Percentiles rank a stretch among this genome's conserved stretches.
phyloP scores from a whole-genome alignment of 1,140 invertebrate species.

The Apocrypta bakeri region DNA sequence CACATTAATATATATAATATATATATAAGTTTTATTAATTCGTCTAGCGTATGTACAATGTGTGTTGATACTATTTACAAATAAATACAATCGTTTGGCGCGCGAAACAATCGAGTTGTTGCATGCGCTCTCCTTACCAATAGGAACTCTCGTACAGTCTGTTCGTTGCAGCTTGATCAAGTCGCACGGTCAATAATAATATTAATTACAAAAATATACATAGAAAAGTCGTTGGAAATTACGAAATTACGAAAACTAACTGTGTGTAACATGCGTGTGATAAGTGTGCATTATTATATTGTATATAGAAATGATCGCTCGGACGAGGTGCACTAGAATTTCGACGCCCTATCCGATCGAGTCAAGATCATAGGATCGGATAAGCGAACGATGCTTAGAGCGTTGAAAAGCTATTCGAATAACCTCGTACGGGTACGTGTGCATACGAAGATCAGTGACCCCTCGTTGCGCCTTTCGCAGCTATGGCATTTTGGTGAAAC shows the following conservation, averaged over 20 bases:
- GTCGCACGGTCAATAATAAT: slow-evolving; percentile 50
- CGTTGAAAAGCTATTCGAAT: neutral
- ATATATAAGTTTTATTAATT: slow-evolving; percentile 42
- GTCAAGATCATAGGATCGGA: neutral
- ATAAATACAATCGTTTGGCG: slow-evolving; percentile 68
- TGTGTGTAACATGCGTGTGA: slow-evolving; percentile 2
- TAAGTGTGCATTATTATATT: too few species aligned
- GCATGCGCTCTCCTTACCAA: slow-evolving; percentile 56
- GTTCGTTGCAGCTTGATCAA: slow-evolving; percentile 69
- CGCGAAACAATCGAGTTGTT: slow-evolving; percentile 13
- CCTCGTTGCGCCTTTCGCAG: neutral
- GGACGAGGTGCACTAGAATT: neutral
- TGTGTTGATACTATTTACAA: slow-evolving; percentile 67
- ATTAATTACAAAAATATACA: slow-evolving; percentile 53
- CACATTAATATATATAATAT: slow-evolving; percentile 32
- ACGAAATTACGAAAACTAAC: slow-evolving; percentile 22
- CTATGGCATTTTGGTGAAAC: slow-evolving; percentile 49
- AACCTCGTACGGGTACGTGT: neutral
- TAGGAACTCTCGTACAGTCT: slow-evolving; percentile 74
- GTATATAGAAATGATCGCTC: neutral
- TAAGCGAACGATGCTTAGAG: neutral
- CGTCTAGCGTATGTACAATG: slow-evolving; percentile 62
- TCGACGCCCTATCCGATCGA: neutral
- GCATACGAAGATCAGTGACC: neutral
- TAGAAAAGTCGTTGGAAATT: slow-evolving; percentile 40